Evolutionary conservation across 2,113 vertebrate genomes (phyloP).

Genomic region (Stegostoma tigrinum): DNA sequence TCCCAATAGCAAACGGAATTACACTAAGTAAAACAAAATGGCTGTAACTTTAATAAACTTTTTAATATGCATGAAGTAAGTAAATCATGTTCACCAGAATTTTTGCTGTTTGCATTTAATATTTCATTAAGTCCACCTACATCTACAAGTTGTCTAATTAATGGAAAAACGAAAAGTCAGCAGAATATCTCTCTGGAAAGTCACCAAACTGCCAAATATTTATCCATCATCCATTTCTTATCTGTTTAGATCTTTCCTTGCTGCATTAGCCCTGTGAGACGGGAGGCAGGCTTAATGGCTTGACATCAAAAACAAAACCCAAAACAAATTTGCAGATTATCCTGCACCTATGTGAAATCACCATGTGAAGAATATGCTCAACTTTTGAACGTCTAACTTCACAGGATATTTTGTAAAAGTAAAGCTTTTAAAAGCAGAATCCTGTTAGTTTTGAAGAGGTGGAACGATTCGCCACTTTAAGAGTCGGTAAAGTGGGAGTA

Average conservation of each 20-base stretch:
- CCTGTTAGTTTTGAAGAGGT: neutral
- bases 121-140: constrained; percentile 63
- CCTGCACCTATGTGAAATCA: neutral
- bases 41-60: constrained; percentile 31
- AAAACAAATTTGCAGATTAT: neutral
- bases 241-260: neutral
- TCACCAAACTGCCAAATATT: constrained; percentile 54
- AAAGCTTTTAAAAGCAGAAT: neutral
- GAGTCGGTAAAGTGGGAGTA: neutral
- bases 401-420: neutral
- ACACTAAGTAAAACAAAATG: neutral
- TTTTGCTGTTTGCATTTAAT: constrained; percentile 57
- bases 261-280: neutral
- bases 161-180: constrained; percentile 66
- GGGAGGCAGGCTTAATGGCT: neutral
- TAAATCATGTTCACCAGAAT: constrained; percentile 49
- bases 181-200: constrained; percentile 51
- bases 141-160: constrained; percentile 64
- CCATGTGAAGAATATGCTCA: neutral
- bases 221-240: constrained; percentile 10
- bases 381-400: neutral
- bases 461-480: neutral
- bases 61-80: constrained; percentile 39
- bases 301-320: neutral
- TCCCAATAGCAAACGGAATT: neutral